phyloP scores from a whole-genome alignment of 2,113 vertebrate species.

The Cnemophilus loriae region DNA sequence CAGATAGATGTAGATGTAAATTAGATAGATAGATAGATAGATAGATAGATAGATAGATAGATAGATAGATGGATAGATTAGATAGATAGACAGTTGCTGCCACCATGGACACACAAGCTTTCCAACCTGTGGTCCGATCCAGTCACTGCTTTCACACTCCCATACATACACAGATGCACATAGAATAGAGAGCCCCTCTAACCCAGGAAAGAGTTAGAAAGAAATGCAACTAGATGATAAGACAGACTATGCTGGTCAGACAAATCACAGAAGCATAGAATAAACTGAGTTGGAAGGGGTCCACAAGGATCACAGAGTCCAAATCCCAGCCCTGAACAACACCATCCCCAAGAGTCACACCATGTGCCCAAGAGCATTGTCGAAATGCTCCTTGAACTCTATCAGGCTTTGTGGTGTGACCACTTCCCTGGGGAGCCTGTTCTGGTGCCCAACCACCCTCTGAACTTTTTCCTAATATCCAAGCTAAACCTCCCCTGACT shows the following conservation, averaged over 20 bases:
- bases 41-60: neutral
- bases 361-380: neutral
- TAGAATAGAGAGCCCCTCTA: neutral
- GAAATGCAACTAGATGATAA: neutral
- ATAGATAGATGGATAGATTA: no score
- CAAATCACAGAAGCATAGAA: neutral
- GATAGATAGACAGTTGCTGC: neutral
- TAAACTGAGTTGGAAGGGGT: neutral
- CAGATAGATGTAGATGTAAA: neutral
- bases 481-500: neutral
- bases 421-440: neutral
- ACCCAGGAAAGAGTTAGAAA: neutral
- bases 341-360: neutral
- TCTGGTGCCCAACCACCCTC: neutral
- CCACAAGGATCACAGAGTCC: neutral
- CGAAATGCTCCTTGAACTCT: neutral
- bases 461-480: neutral
- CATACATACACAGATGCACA: neutral
- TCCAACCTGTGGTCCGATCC: neutral
- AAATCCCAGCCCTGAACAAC: neutral
- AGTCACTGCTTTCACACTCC: accelerated
- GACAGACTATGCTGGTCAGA: neutral
- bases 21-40: neutral
- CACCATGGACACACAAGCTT: neutral
- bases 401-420: neutral